A percentile compares a stretch with the other conserved stretches of the same genome.
Evolutionary conservation across 2,888 invertebrate genomes (phyloP).

Genomic region (Limnephilus rhombicus): DNA sequence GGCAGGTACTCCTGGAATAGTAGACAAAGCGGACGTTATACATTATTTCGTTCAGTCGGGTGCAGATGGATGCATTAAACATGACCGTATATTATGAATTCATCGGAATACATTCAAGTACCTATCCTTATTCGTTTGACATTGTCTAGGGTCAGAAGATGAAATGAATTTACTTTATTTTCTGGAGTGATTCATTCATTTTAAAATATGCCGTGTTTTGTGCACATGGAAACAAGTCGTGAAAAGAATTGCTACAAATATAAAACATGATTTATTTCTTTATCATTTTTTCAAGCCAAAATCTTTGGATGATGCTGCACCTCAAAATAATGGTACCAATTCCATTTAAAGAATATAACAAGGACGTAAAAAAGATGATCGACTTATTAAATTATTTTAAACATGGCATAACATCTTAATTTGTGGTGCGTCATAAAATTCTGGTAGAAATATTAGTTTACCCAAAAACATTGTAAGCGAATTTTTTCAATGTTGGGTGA

Average conservation of each 20-base stretch:
- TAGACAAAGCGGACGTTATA: not conserved
- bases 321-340: not conserved
- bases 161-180: not conserved
- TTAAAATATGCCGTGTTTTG: not conserved
- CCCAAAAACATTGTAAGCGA: not conserved
- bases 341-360: not conserved
- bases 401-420: not conserved
- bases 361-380: not conserved
- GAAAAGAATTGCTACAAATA: not conserved
- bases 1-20: not conserved
- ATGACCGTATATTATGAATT: constrained; percentile 28
- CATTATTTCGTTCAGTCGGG: not conserved
- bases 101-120: constrained; percentile 9
- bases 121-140: constrained; percentile 53
- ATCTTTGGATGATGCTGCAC: not conserved
- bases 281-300: not conserved
- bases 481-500: not conserved
- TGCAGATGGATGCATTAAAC: constrained; percentile 32
- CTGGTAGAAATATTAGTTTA: not conserved
- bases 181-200: not conserved
- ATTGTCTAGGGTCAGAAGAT: constrained; percentile 60
- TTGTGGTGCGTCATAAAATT: no score
- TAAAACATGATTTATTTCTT: not conserved
- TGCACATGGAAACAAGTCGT: not conserved
- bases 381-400: not conserved